Conservation (phyloP, 2,888 invertebrate genomes). For the Diaphora mendica region DNA sequence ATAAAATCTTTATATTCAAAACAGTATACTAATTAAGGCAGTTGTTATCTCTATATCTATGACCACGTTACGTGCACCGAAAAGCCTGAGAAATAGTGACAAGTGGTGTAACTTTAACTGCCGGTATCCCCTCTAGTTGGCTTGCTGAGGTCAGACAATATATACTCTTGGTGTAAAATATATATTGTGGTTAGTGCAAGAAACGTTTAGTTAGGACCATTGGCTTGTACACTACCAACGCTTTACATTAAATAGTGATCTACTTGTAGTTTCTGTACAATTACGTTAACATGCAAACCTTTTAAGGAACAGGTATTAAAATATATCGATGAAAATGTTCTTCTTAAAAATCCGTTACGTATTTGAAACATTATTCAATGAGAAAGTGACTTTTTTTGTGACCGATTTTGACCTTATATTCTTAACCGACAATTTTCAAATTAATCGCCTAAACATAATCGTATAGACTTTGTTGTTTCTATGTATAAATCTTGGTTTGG, state of each 20-base stretch:
- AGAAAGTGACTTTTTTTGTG: not conserved
- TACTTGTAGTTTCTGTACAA: not conserved
- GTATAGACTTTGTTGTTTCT: not conserved
- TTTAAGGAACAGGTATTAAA: not conserved
- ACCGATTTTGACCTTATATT: not conserved
- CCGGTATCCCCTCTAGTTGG: conserved; percentile 10
- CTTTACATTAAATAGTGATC: not conserved
- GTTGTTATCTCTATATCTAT: conserved; percentile 11
- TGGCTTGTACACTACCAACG: not conserved
- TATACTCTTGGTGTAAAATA: conserved; percentile 2
- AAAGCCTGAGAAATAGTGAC: conserved; percentile 21
- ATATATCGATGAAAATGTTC: not conserved
- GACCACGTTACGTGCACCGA: conserved; percentile 10
- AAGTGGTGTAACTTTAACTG: conserved; percentile 13
- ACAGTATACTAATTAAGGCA: not conserved
- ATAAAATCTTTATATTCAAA: not conserved
- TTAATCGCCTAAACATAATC: not conserved
- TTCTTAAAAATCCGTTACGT: not conserved
- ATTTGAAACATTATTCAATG: not conserved
- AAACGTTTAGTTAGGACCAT: not conserved
- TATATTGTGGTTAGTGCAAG: not conserved
- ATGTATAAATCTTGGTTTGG: too few relatives aligned
- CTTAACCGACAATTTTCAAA: not conserved
- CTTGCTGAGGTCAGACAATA: conserved; percentile 4
- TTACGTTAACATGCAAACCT: not conserved